phyloP scores from a whole-genome alignment of 2,113 vertebrate species.

The Ciconia boyciana region DNA sequence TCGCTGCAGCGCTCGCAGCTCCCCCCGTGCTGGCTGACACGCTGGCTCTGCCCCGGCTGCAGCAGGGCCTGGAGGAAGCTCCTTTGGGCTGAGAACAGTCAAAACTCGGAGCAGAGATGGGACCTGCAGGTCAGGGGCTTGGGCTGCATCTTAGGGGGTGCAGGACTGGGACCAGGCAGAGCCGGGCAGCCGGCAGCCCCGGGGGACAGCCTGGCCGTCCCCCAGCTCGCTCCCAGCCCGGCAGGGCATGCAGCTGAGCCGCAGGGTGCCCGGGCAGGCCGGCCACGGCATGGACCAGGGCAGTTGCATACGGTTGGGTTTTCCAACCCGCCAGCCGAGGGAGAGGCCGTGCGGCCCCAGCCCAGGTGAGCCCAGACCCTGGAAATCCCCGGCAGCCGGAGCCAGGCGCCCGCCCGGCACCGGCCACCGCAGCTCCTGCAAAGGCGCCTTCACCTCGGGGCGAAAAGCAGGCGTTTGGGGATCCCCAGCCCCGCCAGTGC shows the following conservation, averaged over 20 bases:
- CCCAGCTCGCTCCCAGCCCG: background rate
- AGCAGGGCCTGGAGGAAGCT: background rate
- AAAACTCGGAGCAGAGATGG: background rate
- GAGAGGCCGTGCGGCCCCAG: background rate
- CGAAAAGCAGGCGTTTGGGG: background rate
- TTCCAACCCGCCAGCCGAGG: background rate
- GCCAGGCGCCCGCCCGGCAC: background rate
- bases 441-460: accelerated
- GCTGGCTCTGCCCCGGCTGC: background rate
- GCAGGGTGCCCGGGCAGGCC: background rate
- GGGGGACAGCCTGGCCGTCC: background rate
- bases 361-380: background rate
- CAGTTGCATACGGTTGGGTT: accelerated
- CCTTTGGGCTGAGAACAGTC: background rate
- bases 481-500: accelerated
- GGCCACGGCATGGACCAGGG: accelerated
- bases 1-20: background rate
- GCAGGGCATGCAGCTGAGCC: accelerated
- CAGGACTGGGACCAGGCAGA: background rate
- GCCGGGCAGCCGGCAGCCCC: background rate
- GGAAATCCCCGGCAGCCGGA: background rate
- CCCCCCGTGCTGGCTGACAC: background rate
- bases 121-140: background rate
- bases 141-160: background rate
- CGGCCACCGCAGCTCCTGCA: background rate